Percentiles rank a stretch among this genome's conserved stretches.
Conservation (phyloP, 2,113 vertebrate genomes). For the Alligator mississippiensis region DNA sequence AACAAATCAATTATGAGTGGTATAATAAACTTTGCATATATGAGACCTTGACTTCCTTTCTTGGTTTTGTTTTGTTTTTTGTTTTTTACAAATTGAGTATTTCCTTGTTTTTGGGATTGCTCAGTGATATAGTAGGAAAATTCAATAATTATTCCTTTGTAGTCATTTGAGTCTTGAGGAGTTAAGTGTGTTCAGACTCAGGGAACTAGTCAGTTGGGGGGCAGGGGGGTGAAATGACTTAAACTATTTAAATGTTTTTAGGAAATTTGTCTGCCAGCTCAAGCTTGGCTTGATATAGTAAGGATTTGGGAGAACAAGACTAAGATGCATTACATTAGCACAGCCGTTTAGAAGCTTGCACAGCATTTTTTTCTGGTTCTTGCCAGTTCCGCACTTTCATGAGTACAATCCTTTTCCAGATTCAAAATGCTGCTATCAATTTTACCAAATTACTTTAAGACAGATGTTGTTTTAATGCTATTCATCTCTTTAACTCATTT, state of each 20-base stretch:
- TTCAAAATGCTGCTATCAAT: conserved; percentile 35
- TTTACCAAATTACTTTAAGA: conserved; percentile 24
- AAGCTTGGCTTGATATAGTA: not conserved
- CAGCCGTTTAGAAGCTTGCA: rapidly evolving
- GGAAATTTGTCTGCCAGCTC: rapidly evolving
- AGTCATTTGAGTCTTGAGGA: no score
- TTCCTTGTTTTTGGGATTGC: not conserved
- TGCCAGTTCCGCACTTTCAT: conserved; percentile 37
- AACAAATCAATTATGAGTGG: not conserved
- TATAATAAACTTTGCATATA: not conserved
- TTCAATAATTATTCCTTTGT: not conserved
- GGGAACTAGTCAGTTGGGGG: not conserved
- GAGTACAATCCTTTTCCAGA: conserved; percentile 2
- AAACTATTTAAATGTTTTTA: not conserved
- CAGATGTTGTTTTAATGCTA: conserved; percentile 73
- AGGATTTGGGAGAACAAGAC: not conserved
- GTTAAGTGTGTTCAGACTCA: no score
- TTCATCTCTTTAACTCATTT: conserved; percentile 82
- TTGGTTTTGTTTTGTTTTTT: not conserved
- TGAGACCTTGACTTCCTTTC: not conserved
- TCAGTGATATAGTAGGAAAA: not conserved
- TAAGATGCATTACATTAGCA: rapidly evolving
- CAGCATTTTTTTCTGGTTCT: not conserved
- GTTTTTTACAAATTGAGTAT: not conserved
- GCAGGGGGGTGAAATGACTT: not conserved